Evolutionary conservation across 2,888 invertebrate genomes (phyloP), one percentile per base, ranked within the genome.

Genomic region (Pyrrhia umbra): DNA sequence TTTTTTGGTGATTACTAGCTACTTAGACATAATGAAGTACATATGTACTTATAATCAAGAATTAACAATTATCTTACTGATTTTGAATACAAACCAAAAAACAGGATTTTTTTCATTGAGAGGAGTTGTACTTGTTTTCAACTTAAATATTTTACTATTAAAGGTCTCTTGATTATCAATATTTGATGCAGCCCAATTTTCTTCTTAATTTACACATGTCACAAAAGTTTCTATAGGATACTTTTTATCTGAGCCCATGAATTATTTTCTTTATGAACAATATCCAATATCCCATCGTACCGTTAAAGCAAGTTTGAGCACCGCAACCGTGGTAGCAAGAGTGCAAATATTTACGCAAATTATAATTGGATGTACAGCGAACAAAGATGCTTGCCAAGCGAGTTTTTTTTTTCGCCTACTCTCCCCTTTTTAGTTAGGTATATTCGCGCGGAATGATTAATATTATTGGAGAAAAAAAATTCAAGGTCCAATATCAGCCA

Each of bases 341-440:
- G 52, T 34, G 79, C 80, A 87, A 92, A 92, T 90, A 90, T 92
- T 92, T 85, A 84, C 83, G 34, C 78, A 69, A 82, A 82, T 85
- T 90, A 90, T 92, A 92, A 92, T 92, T 92, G 92, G 87, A 87
- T 89, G 81, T 73, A 80, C 78, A 76, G 76, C 54, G 61, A 50
- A 58, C 60, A 75, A 84, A 85, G 86, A 86, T 80, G 85, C 78
- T 85, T 76, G 76, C 42, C 20, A 69, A 72, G 79, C 83, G 78
- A 72, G 76, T 75, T 83, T 85, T 84, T 83, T 78, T 70, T 79
- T 70, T 71, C 61, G 62, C 20, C 21, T 34, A 18, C 20, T 43
- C 47, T 15, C 43, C 47, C 66, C 67, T 63, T 64, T 64, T 77
- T 3, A 9, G 13, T 34, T 13, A 34, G 13, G n/a, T 34, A 34